Evolutionary conservation across 2,113 vertebrate species (phyloP).

Genomic region (Microtus montanus): DNA sequence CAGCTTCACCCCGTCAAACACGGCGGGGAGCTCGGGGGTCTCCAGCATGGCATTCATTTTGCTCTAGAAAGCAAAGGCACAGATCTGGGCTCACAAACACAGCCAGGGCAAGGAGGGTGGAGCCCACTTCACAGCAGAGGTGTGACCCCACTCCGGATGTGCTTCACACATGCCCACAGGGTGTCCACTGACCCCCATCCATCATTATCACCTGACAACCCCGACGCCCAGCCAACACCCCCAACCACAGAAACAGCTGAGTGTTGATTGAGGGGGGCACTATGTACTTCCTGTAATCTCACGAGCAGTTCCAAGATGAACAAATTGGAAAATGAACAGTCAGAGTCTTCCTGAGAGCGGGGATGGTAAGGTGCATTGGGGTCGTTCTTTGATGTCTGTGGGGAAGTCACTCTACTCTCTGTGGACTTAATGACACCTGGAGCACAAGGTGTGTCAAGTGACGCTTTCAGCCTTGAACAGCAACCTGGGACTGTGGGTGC

Average conservation of each 20-base stretch:
- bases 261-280: not conserved
- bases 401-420: not conserved
- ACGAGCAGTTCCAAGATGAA: not conserved
- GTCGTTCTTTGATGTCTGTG: not conserved
- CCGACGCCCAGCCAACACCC: not conserved
- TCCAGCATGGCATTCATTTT: slow-evolving; percentile 87
- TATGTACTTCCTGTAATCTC: not conserved
- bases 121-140: not conserved
- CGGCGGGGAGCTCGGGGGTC: slow-evolving; percentile 95
- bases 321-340: not conserved
- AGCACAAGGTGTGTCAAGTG: not conserved
- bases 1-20: slow-evolving; percentile 98
- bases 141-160: not conserved
- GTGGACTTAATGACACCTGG: not conserved
- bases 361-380: not conserved
- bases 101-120: too few species aligned
- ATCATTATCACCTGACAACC: not conserved
- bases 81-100: not conserved
- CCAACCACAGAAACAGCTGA: not conserved
- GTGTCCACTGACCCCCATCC: not conserved
- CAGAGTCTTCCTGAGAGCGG: not conserved
- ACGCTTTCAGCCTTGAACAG: not conserved
- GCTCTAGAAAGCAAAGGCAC: slow-evolving; percentile 68
- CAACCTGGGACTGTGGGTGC: fast-evolving
- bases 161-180: not conserved